These are phyloP conservation scores for Amphiprion percula DNA, from an alignment of 2,113 vertebrate genomes.

Conservation along the genomic window DNA sequence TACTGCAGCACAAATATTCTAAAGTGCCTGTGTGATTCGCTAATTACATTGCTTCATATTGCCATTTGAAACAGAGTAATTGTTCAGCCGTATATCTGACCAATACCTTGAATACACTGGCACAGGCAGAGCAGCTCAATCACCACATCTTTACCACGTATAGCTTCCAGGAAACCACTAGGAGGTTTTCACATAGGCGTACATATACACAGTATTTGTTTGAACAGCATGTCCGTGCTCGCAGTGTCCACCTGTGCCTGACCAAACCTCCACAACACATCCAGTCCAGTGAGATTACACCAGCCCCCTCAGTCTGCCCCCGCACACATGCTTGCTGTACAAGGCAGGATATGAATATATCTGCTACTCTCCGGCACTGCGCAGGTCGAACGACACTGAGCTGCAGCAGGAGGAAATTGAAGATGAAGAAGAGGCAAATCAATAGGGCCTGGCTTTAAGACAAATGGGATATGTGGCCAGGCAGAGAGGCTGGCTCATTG, in stretches of 20 bases:
- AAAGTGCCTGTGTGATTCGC: no score
- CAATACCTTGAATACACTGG: no score
- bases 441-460: constrained; percentile 43
- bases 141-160: neutral
- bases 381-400: constrained; percentile 41
- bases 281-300: constrained; percentile 64
- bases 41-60: no score
- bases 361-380: constrained; percentile 18
- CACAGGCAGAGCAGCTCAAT: neutral
- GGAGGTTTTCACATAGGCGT: neutral
- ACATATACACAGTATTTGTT: neutral
- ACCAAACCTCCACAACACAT: constrained; percentile 63
- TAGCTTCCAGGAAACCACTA: neutral
- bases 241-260: constrained; percentile 58
- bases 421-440: constrained; percentile 50
- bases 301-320: constrained; percentile 66
- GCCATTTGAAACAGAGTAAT: no score
- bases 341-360: constrained; percentile 63
- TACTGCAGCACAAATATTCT: no score
- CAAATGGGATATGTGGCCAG: constrained; percentile 30
- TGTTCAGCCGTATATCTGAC: no score
- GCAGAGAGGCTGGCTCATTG: constrained; percentile 17
- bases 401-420: constrained; percentile 48
- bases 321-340: constrained; percentile 66
- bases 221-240: constrained; percentile 37